These are phyloP conservation scores for Sula dactylatra DNA, from an alignment of 2,113 vertebrate genomes.

Conservation along the genomic window DNA sequence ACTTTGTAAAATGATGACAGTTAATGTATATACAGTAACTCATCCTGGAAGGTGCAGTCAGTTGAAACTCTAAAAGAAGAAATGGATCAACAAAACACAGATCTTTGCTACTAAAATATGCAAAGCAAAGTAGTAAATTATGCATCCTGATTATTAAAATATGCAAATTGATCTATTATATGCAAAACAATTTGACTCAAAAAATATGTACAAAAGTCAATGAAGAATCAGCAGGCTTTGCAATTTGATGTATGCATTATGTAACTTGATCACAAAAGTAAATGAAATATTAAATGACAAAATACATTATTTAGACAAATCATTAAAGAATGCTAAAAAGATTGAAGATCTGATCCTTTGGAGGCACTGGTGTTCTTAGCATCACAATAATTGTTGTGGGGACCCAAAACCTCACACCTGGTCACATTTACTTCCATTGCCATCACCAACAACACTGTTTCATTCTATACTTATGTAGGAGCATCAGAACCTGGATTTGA, in stretches of 20 bases:
- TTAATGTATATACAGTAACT: not conserved
- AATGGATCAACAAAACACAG: not conserved
- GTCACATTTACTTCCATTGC: not conserved
- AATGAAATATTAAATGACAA: constrained; percentile 65
- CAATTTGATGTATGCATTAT: constrained; percentile 16
- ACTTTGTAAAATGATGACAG: not conserved
- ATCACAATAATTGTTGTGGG: not conserved
- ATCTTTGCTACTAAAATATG: constrained; percentile 37
- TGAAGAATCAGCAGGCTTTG: constrained; percentile 22
- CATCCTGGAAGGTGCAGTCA: not conserved
- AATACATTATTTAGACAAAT: constrained; percentile 6
- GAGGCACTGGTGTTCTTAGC: not conserved
- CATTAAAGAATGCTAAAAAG: not conserved
- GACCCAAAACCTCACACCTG: not conserved
- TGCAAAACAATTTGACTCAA: constrained; percentile 48
- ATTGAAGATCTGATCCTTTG: not conserved
- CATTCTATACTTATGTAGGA: not conserved
- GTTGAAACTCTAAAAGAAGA: constrained; percentile 17
- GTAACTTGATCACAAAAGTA: constrained; percentile 34
- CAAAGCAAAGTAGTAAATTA: constrained; percentile 41
- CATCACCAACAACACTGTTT: not conserved
- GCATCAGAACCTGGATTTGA: not conserved
- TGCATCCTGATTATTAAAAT: constrained; percentile 34
- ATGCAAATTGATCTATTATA: constrained; percentile 36
- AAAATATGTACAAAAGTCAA: constrained; percentile 59